phyloP scores from a whole-genome alignment of 1,140 invertebrate species.

The Drosophila parvula region DNA sequence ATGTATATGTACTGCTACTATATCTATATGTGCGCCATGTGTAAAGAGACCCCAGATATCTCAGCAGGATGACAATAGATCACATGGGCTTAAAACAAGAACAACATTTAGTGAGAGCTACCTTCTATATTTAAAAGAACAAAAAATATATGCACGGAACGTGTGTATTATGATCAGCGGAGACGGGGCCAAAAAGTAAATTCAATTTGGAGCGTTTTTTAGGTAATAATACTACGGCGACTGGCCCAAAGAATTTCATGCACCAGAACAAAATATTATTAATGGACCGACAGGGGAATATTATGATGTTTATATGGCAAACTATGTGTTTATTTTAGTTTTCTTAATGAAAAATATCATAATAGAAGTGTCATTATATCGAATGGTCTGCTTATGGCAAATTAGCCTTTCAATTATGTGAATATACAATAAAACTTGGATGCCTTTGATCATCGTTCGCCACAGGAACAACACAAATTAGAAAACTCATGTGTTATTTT shows the following conservation, averaged over 20 bases:
- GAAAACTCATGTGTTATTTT: slow-evolving; percentile 17
- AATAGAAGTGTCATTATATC: slow-evolving; percentile 27
- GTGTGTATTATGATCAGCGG: slow-evolving; percentile 9
- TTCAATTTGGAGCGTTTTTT: slow-evolving; percentile 51
- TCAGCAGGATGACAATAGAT: slow-evolving; percentile 45
- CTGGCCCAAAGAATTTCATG: slow-evolving; percentile 57
- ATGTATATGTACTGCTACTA: slow-evolving; percentile 5
- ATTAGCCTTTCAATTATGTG: slow-evolving; percentile 26
- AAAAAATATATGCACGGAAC: slow-evolving; percentile 30
- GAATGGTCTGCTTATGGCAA: slow-evolving; percentile 30
- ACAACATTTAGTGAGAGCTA: slow-evolving; percentile 41
- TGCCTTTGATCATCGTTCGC: slow-evolving; percentile 33
- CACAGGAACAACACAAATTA: slow-evolving; percentile 11
- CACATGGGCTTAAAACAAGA: slow-evolving; percentile 43
- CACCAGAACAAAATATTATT: slow-evolving; percentile 73
- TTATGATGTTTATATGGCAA: slow-evolving; percentile 34
- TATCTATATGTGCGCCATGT: slow-evolving; percentile 21
- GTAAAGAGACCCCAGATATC: slow-evolving; percentile 46
- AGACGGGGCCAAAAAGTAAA: slow-evolving; percentile 55
- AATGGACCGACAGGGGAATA: slow-evolving; percentile 70
- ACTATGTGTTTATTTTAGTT: slow-evolving; percentile 6
- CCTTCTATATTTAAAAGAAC: slow-evolving; percentile 44
- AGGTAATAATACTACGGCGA: slow-evolving; percentile 41
- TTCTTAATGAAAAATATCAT: slow-evolving; percentile 5
- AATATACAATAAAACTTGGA: slow-evolving; percentile 23